Conservation (phyloP, 2,113 vertebrate species). For the Phalacrocorax brasilianus region DNA sequence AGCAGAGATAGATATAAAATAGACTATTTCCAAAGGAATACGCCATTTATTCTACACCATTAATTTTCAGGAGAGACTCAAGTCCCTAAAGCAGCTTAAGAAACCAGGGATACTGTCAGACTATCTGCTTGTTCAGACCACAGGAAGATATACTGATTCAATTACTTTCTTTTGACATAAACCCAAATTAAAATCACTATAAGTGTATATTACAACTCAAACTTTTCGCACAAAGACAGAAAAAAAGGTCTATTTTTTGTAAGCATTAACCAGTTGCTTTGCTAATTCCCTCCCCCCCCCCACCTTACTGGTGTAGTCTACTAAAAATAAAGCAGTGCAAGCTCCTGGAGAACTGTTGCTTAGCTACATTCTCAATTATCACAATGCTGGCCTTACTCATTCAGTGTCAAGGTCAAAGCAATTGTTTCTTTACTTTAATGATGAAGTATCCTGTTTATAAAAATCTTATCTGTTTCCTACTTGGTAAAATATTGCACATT, state of each 20-base stretch:
- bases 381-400: slow-evolving; percentile 29
- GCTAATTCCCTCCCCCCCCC: background rate
- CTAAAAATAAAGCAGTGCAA: slow-evolving; percentile 33
- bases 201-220: background rate
- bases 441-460: slow-evolving; percentile 59
- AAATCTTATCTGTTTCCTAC: slow-evolving; percentile 51
- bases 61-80: background rate
- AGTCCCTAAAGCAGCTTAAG: background rate
- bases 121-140: background rate
- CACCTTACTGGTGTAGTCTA: background rate
- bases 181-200: background rate
- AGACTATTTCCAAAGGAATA: background rate
- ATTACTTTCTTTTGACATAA: background rate
- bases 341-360: slow-evolving; percentile 56
- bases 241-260: background rate
- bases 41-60: background rate
- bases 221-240: background rate
- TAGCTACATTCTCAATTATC: slow-evolving; percentile 55
- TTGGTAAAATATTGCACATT: slow-evolving; percentile 50
- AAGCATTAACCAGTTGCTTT: background rate
- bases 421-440: slow-evolving; percentile 45
- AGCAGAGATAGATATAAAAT: background rate
- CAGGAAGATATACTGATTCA: background rate
- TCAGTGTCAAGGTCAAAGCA: slow-evolving; percentile 62
- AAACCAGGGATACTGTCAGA: background rate